phyloP scores from a whole-genome alignment of 2,888 invertebrate species.

The Conops quadrifasciatus region DNA sequence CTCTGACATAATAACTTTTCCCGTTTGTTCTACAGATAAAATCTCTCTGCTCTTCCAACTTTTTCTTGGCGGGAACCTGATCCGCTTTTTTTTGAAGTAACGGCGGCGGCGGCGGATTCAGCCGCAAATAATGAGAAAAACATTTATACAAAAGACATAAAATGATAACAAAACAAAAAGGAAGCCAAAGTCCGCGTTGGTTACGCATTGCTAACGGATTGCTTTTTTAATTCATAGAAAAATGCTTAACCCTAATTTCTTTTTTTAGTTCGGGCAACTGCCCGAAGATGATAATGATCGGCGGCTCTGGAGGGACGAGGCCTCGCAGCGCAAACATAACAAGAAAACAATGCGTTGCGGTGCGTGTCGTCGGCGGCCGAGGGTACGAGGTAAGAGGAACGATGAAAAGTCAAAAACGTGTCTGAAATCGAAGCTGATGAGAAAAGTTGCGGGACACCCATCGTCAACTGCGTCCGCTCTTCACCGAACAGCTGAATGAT shows the following conservation, averaged over 20 bases:
- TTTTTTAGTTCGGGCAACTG: constrained; percentile 28
- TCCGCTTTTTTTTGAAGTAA: too few relatives aligned
- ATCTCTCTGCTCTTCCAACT: too few relatives aligned
- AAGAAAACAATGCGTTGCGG: background rate
- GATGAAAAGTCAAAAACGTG: constrained; percentile 25
- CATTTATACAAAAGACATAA: background rate
- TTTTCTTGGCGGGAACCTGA: too few relatives aligned
- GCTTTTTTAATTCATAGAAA: constrained; percentile 33
- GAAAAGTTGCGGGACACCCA: constrained; percentile 22
- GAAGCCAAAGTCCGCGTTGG: background rate
- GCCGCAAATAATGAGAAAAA: background rate
- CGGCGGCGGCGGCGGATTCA: background rate
- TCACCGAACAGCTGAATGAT: too few relatives aligned
- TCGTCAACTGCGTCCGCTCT: constrained; percentile 20
- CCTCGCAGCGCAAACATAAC: constrained; percentile 5
- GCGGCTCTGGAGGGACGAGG: constrained; percentile 2
- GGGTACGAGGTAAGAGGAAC: background rate
- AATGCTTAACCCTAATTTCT: constrained; percentile 37
- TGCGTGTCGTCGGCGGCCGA: too few relatives aligned
- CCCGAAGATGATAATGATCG: constrained; percentile 19
- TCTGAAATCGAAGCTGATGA: constrained; percentile 21
- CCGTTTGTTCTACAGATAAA: too few relatives aligned
- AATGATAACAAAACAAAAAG: constrained; percentile 6
- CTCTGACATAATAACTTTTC: too few relatives aligned
- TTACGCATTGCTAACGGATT: constrained; percentile 28